A percentile compares a stretch with the other conserved stretches of the same genome.
phyloP scores from a whole-genome alignment of 2,797 vertebrate species.

The Florisuga fusca region DNA sequence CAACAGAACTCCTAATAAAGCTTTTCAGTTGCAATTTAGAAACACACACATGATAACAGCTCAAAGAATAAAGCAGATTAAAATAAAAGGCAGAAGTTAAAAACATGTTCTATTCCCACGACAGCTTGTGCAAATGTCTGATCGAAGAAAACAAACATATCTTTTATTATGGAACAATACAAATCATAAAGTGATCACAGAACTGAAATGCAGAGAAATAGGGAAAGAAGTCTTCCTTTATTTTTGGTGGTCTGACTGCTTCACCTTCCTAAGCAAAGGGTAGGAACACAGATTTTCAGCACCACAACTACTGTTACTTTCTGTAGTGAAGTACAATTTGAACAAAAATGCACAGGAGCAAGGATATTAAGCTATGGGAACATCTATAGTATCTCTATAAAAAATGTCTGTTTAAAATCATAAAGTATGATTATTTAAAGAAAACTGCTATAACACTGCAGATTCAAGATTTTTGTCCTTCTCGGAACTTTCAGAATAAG shows the following conservation, averaged over 20 bases:
- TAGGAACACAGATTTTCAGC: background rate
- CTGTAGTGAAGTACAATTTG: background rate
- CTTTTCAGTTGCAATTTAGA: background rate
- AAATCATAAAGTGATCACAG: background rate
- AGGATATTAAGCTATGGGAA: background rate
- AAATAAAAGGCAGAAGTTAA: background rate
- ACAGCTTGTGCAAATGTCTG: background rate
- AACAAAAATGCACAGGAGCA: background rate
- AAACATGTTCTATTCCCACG: background rate
- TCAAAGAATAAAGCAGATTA: background rate
- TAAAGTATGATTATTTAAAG: background rate
- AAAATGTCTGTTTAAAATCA: background rate
- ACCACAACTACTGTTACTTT: background rate
- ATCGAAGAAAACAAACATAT: background rate
- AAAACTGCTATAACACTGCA: background rate
- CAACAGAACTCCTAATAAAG: background rate
- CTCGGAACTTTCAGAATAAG: background rate
- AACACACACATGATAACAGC: background rate
- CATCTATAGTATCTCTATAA: background rate
- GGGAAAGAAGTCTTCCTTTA: background rate
- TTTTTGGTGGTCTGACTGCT: background rate
- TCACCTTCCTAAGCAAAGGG: conserved; percentile 7
- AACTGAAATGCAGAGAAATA: background rate
- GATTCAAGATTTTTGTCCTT: background rate
- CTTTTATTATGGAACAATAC: background rate